Evolutionary conservation across 2,797 vertebrate genomes (phyloP), one percentile per base, ranked within the genome.

Genomic region (Acanthornis magna): DNA sequence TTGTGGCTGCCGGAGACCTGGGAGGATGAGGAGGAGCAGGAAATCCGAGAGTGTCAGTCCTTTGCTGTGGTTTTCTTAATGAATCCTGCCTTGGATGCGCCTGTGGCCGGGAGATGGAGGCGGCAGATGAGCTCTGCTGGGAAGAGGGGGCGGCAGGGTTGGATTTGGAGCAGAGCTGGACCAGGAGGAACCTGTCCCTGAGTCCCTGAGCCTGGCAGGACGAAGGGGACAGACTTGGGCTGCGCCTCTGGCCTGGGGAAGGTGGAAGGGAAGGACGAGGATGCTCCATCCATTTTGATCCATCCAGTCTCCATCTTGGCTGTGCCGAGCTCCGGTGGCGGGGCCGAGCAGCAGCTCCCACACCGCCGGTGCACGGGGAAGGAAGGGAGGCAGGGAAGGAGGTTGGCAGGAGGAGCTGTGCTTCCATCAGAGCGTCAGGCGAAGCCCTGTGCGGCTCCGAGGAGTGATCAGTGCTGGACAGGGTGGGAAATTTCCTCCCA

Each of bases 41-140:
- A 85, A 91, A 95, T 19, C 87, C 79, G 53, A 11, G 50, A 62
- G 73, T 3, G 23, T 75, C 53, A 7, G 48, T 19, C 50, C 95
- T 95, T 88, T 95, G 85, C 82, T 87, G 94, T 89, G 93, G 84
- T 93, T 95, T 91, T 30, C 43, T 48, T 91, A 77, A 73, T 62
- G 85, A 89, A 36, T 57, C 71, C 77, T 32, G 79, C 55, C 12
- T 91, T 82, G 50, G 88, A 78, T 42, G 22, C 1, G 6, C 62
- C 82, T 8, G 83, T 60, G 70, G 67, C 42, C 6, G n/a, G 83
- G 92, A 71, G 87, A 13, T 29, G 92, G 71, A 76, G 83, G 85
- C 2, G 20, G 89, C 43, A 13, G 68, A 77, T n/a, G 89, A 85
- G 82, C 65, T 76, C 47, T 27, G 57, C 27, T 0, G 25, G 83